These are phyloP conservation scores for Hedychridium roseum DNA, from an alignment of 2,888 invertebrate genomes.

Conservation along the genomic window DNA sequence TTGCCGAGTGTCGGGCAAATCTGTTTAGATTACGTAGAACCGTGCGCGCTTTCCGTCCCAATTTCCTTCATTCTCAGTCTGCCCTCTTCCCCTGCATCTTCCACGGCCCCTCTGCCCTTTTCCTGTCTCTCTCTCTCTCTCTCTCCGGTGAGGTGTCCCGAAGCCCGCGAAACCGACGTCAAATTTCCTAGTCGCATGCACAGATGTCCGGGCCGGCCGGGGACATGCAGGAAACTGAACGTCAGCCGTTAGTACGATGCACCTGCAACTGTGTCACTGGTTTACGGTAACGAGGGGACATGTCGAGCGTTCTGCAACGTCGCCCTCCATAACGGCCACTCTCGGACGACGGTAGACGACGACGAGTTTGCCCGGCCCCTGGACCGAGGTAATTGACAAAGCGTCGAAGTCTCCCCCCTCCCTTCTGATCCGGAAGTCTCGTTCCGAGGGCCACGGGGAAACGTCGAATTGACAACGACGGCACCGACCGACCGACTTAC, in stretches of 20 bases:
- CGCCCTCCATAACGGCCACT: not conserved
- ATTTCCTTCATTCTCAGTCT: no score
- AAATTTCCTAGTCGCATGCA: conserved; percentile 40
- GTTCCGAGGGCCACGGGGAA: no score
- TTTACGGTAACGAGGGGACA: conserved; percentile 36
- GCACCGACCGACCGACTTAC: no score
- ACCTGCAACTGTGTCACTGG: conserved; percentile 19
- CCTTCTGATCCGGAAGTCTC: no score
- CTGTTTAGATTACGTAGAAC: no score
- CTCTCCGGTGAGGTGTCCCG: conserved; percentile 17
- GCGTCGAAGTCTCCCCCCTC: conserved; percentile 12
- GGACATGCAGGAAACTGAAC: conserved; percentile 12
- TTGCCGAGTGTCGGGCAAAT: no score
- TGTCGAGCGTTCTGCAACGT: conserved; percentile 8
- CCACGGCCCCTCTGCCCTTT: no score
- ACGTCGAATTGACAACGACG: no score
- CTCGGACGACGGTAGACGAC: not conserved
- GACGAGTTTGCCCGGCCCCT: no score
- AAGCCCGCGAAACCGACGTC: conserved; percentile 24
- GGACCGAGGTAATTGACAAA: no score
- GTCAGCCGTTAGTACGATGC: conserved; percentile 18
- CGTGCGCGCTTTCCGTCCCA: no score
- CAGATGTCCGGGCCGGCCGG: conserved; percentile 1
- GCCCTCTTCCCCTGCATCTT: no score
- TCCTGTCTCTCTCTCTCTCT: conserved; percentile 15